Base-by-base conservation (phyloP, 2,113 vertebrate species). In the Hiodon tergisus region DNA sequence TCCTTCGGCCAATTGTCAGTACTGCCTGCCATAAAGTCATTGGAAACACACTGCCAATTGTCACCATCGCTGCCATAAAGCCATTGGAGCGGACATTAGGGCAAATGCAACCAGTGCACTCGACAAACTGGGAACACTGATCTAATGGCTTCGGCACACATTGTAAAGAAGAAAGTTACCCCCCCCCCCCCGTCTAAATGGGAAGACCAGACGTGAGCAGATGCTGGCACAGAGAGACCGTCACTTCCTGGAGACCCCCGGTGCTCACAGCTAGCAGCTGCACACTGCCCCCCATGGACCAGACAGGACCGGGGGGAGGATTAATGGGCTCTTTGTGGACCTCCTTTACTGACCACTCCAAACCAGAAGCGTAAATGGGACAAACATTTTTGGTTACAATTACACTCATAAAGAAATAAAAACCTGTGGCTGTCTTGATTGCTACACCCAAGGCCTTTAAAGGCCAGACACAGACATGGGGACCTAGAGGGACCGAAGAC, bases 1-100 rank as follows among this genome's bases (percentile, higher is more conserved):
- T 31, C 31, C 31, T 31, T 31, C 31, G 31, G 82, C 84, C 82
- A 85, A 83, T 84, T 78, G 81, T 83, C 78, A 87, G 88, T 89
- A 89, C 85, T 84, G 79, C 81, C 85, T 83, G 58, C 85, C 87
- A 90, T 91, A 91, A 90, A 92, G 90, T 90, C 86, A 89, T 90
- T 87, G 90, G 88, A 78, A 77, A 81, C 78, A 78, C 17, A 16
- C 61, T 16, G n/a, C 14, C 5, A 7, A 16, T 6, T 63, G 14
- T 63, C 11, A 63, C 3, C 46, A 17, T 47, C 48, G 65, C 5
- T 5, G 16, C 52, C 52, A 5, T 69, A 69, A 69, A 69, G 16
- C 14, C 52, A 3, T 54, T 6, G 11, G 46, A 71, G 46, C 82
- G 79, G 77, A 78, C 80, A 85, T 77, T 10, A 76, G 86, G 8